Conservation (phyloP, 2,113 vertebrate species). For the Poecilia latipinna region DNA sequence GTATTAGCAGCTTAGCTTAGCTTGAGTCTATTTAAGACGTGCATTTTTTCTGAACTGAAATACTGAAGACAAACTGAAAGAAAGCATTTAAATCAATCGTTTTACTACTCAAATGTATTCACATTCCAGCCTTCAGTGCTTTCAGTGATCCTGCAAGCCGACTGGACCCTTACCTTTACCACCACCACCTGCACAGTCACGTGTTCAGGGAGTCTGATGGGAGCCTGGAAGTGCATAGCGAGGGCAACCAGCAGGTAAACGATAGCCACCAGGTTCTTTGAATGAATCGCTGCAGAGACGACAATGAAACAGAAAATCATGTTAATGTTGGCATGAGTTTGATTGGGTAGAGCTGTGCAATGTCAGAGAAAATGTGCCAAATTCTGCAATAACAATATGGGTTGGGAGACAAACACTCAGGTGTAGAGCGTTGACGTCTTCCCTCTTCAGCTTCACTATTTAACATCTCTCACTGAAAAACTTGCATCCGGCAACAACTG, state of each 20-base stretch:
- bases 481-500: not conserved
- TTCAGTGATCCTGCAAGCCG: not conserved
- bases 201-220: conserved; percentile 92
- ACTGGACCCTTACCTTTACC: conserved; percentile 84
- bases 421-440: too few species aligned
- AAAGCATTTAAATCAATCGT: too few species aligned
- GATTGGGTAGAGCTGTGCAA: not conserved
- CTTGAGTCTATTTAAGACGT: too few species aligned
- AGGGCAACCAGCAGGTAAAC: conserved; percentile 91
- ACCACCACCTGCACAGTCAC: conserved; percentile 92
- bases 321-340: not conserved
- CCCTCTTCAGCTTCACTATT: too few species aligned
- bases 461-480: too few species aligned
- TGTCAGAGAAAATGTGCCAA: not conserved
- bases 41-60: too few species aligned
- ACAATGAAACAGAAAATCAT: not conserved
- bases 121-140: not conserved
- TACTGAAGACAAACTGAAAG: too few species aligned
- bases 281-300: conserved; percentile 86
- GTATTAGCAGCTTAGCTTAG: too few species aligned
- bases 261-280: conserved; percentile 93
- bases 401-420: not conserved
- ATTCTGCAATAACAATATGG: not conserved
- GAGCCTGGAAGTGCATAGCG: conserved; percentile 91
- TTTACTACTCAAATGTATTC: not conserved